These are phyloP conservation scores for Eudasyphora cyanicolor DNA, from an alignment of 2,888 invertebrate genomes.

Conservation along the genomic window DNA sequence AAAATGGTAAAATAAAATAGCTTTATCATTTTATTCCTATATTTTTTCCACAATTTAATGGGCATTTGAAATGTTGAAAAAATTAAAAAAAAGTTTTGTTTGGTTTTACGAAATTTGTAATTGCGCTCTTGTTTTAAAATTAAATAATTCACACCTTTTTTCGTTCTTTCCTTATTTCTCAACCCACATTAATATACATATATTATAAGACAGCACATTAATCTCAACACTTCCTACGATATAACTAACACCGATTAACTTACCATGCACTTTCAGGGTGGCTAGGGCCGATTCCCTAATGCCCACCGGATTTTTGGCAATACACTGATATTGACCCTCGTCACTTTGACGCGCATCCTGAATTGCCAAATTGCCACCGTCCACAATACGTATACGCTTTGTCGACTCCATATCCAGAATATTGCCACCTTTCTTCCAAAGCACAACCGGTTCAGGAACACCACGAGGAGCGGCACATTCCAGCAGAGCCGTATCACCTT, in stretches of 20 bases:
- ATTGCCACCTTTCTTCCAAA: slow-evolving; percentile 93
- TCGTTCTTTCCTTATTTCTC: slow-evolving; percentile 37
- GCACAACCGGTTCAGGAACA: slow-evolving; percentile 92
- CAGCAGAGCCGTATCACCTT: slow-evolving; percentile 90
- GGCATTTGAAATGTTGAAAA: not conserved
- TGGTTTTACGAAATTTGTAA: not conserved
- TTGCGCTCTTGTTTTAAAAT: too few species aligned
- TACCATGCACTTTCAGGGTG: slow-evolving; percentile 88
- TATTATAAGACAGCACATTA: too few species aligned
- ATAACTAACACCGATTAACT: slow-evolving; percentile 66
- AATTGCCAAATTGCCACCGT: slow-evolving; percentile 90
- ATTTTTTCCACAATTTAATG: not conserved
- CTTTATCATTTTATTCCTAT: too few species aligned
- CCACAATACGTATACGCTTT: slow-evolving; percentile 87
- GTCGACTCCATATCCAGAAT: slow-evolving; percentile 86
- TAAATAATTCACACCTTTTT: too few species aligned
- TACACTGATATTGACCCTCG: slow-evolving; percentile 90
- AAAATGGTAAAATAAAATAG: too few species aligned
- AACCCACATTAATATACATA: too few species aligned
- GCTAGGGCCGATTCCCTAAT: slow-evolving; percentile 87
- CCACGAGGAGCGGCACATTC: slow-evolving; percentile 95
- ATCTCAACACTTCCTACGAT: too few species aligned
- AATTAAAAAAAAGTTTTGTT: not conserved
- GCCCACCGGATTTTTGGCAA: slow-evolving; percentile 90
- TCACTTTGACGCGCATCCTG: slow-evolving; percentile 89